A percentile compares a stretch with the other conserved stretches of the same genome.
Conservation (phyloP, 1,140 invertebrate genomes). For the Hyposmocoma kahamanoa region DNA sequence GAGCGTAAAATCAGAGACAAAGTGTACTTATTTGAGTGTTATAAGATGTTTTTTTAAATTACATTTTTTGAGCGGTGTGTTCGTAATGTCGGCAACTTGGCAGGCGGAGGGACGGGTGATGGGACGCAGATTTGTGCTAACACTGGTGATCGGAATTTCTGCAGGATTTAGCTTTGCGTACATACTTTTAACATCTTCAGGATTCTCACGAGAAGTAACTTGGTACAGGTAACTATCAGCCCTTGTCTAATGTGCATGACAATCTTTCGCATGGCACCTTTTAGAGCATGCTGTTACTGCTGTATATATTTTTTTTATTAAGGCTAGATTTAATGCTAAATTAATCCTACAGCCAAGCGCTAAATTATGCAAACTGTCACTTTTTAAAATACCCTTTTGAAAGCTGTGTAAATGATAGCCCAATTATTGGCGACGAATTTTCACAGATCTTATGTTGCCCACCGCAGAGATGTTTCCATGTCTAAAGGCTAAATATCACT, state of each 20-base stretch:
- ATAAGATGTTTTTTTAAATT: not conserved
- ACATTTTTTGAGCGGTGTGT: not conserved
- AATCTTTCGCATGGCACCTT: slow-evolving; percentile 10
- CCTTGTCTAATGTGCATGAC: slow-evolving; percentile 19
- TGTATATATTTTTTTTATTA: no score
- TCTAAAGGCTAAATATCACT: no score
- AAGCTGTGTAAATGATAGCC: no score
- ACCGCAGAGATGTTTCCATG: no score
- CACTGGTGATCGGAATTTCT: slow-evolving; percentile 68
- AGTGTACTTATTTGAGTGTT: not conserved
- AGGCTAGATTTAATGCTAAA: no score
- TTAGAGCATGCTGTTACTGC: no score
- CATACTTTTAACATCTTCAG: slow-evolving; percentile 63
- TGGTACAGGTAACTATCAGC: slow-evolving; percentile 52
- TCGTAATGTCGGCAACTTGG: slow-evolving; percentile 22
- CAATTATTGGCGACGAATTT: no score
- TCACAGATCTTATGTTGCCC: no score
- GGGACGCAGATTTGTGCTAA: slow-evolving; percentile 69
- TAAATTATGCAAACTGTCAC: no score
- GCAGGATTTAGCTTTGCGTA: slow-evolving; percentile 72
- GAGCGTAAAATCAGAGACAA: no score
- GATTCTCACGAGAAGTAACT: slow-evolving; percentile 47
- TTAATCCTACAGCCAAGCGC: no score
- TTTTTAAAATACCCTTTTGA: no score
- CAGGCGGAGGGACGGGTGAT: slow-evolving; percentile 64